Percentiles rank a stretch among this genome's conserved stretches.
Conservation (phyloP, 2,797 vertebrate species). For the Clarias platycephalus region DNA sequence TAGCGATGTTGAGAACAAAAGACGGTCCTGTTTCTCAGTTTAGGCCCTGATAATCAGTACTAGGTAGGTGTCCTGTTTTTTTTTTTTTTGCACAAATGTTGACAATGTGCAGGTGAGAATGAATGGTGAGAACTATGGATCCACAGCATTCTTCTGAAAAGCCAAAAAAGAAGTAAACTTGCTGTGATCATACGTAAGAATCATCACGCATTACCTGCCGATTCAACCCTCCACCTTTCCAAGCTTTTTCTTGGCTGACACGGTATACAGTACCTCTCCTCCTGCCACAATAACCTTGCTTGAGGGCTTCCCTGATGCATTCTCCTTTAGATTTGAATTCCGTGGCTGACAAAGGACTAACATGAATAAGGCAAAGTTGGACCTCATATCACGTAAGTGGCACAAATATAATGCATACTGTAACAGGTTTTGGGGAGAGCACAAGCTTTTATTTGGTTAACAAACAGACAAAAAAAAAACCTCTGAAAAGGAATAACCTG, state of each 20-base stretch:
- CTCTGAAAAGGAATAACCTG: background rate
- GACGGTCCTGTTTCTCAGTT: background rate
- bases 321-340: background rate
- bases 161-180: background rate
- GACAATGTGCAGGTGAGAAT: background rate
- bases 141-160: background rate
- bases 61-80: background rate
- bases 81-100: background rate
- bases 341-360: background rate
- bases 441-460: background rate
- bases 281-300: background rate
- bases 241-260: background rate
- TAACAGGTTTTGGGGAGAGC: background rate
- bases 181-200: background rate
- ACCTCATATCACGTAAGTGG: background rate
- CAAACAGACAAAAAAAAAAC: background rate
- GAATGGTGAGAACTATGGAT: background rate
- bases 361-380: background rate
- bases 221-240: background rate
- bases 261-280: background rate
- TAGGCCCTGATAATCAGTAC: background rate
- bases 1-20: background rate
- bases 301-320: background rate
- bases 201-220: background rate
- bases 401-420: background rate